Percentiles rank a stretch among this genome's conserved stretches.
These are phyloP conservation scores for Zaprionus ornatus DNA, from an alignment of 1,140 invertebrate genomes.

Conservation along the genomic window DNA sequence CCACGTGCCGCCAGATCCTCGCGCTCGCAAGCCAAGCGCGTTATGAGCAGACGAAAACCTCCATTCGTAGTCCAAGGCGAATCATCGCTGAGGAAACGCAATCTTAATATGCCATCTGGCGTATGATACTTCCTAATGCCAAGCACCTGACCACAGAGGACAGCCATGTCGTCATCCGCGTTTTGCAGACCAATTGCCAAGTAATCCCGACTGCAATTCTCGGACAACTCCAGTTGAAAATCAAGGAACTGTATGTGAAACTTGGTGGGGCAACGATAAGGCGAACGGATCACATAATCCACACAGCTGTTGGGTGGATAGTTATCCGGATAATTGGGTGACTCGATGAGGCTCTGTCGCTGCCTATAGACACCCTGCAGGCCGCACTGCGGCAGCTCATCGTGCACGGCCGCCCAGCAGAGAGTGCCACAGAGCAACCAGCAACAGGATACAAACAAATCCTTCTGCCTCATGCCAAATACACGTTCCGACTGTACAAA, in stretches of 20 bases:
- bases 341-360: constrained; percentile 81
- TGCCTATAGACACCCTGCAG: constrained; percentile 70
- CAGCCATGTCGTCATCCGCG: constrained; percentile 75
- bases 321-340: constrained; percentile 85
- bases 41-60: constrained; percentile 85
- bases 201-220: constrained; percentile 85
- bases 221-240: constrained; percentile 84
- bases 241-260: constrained; percentile 86
- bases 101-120: constrained; percentile 82
- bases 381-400: constrained; percentile 70
- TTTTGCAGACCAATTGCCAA: constrained; percentile 81
- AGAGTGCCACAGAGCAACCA: neutral
- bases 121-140: constrained; percentile 84
- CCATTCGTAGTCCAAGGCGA: constrained; percentile 77
- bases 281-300: constrained; percentile 85
- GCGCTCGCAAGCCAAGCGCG: constrained; percentile 82
- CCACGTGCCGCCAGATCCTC: constrained; percentile 63
- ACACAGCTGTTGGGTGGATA: constrained; percentile 84
- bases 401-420: constrained; percentile 53
- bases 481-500: constrained; percentile 1
- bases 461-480: constrained; percentile 17
- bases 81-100: constrained; percentile 81
- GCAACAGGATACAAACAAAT: constrained; percentile 17
- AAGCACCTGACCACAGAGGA: constrained; percentile 84
- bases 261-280: constrained; percentile 84